Base-by-base conservation (phyloP, 2,113 vertebrate genomes). In the Erythrocebus patas region DNA sequence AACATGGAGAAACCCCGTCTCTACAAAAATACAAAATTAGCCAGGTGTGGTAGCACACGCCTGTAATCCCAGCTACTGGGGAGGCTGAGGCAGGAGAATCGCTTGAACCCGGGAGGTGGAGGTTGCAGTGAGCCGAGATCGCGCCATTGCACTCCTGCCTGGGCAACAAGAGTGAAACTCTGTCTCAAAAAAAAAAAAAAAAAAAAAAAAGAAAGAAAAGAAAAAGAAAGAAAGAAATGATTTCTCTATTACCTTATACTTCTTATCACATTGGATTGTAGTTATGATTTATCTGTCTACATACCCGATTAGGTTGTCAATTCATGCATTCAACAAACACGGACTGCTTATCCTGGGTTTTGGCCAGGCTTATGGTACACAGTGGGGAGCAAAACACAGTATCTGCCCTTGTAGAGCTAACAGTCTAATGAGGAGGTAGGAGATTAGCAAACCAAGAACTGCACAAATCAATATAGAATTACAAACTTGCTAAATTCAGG, bases 381-480 rank as follows among this genome's bases (percentile, higher is more conserved):
- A 85, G 70, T 92, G 82, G 18, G 17, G 66, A 84, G 35, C 48
- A 64, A 73, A 93, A 66, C 66, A 73, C 73, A 6, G 88, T 78
- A 85, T 76, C 57, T 94, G 32, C 72, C 91, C 81, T 85, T 93
- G 45, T 64, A 85, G 72, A 93, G 76, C 48, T 81, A 95, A 92
- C 61, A 95, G 92, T 96, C 70, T 92, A 93, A 48, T 72, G 76
- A 92, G 72, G 66, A 97, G 81, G 70, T 76, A 90, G 85, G 80
- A 86, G 25, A 59, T 68, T 94, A 94, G 89, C 83, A 95, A 96
- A 96, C 55, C 96, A 94, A 97, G 95, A 92, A 64, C 57, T 35
- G 18, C 72, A 66, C 66, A 92, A 95, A 97, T 94, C 91, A 89
- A 95, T 95, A 91, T 85, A 27, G 94, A 97, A 95, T 96, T 79